Evolutionary conservation across 1,140 invertebrate genomes (phyloP).

Genomic region (Drosophila truncata): DNA sequence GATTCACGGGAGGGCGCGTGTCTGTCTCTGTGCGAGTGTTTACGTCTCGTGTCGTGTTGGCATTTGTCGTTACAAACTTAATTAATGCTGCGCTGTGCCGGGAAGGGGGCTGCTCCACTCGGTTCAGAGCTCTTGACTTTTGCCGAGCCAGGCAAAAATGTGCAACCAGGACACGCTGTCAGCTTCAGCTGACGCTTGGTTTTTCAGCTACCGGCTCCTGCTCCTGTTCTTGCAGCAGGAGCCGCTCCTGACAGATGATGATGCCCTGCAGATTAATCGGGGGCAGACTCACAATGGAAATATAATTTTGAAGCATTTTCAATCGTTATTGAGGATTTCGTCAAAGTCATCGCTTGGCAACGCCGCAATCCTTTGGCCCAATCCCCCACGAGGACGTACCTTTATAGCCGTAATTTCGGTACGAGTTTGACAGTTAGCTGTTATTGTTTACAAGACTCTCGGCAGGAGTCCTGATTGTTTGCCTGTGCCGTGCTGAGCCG

Average conservation of each 20-base stretch:
- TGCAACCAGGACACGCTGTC: constrained; percentile 60
- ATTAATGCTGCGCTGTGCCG: constrained; percentile 65
- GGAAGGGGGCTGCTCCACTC: constrained; percentile 6
- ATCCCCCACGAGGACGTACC: not conserved
- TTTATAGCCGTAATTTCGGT: constrained; percentile 46
- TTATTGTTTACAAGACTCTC: constrained; percentile 60
- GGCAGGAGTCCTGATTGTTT: constrained; percentile 60
- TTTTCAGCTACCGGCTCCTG: constrained; percentile 16
- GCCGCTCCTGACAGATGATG: constrained; percentile 4
- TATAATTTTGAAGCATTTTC: constrained; percentile 34
- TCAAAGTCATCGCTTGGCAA: constrained; percentile 39
- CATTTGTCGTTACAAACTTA: constrained; percentile 78
- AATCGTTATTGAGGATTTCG: constrained; percentile 26
- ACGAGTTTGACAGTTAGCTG: constrained; percentile 40
- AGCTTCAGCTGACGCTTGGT: constrained; percentile 57
- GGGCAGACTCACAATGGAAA: constrained; percentile 17
- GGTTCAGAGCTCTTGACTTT: constrained; percentile 59
- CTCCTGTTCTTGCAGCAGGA: not conserved
- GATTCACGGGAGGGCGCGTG: constrained; percentile 48
- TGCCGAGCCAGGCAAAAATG: constrained; percentile 52
- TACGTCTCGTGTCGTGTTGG: constrained; percentile 67
- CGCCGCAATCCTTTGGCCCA: constrained; percentile 19
- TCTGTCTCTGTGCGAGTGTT: constrained; percentile 29
- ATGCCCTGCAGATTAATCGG: constrained; percentile 28
- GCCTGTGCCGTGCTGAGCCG: constrained; percentile 14